A percentile compares a stretch with the other conserved stretches of the same genome.
These are phyloP conservation scores for Procambarus clarkii DNA, from an alignment of 1,140 invertebrate species.

Conservation along the genomic window DNA sequence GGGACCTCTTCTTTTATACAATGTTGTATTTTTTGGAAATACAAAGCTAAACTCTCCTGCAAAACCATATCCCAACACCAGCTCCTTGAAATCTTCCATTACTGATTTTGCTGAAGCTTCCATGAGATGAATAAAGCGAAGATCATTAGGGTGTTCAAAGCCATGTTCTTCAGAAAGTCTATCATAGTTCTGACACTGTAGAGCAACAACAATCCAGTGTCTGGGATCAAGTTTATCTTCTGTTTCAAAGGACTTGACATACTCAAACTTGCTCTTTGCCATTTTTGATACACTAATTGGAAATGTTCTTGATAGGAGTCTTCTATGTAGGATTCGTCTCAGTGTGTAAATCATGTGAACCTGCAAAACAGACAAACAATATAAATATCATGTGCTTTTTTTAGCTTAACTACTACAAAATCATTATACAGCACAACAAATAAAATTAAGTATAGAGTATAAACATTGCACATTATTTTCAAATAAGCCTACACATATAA, in stretches of 20 bases:
- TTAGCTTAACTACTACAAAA: too few relatives aligned
- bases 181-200: slow-evolving; percentile 88
- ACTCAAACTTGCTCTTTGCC: slow-evolving; percentile 83
- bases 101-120: slow-evolving; percentile 87
- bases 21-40: slow-evolving; percentile 67
- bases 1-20: slow-evolving; percentile 63
- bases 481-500: too few relatives aligned
- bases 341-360: neutral
- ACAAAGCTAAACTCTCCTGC: slow-evolving; percentile 98
- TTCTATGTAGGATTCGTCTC: neutral
- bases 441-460: too few relatives aligned
- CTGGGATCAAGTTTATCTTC: slow-evolving; percentile 90
- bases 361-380: neutral
- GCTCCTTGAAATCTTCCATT: slow-evolving; percentile 91
- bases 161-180: slow-evolving; percentile 83
- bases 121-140: slow-evolving; percentile 89
- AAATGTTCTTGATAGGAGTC: neutral
- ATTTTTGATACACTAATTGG: slow-evolving; percentile 31
- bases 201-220: slow-evolving; percentile 92
- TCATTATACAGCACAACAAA: too few relatives aligned
- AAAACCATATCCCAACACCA: slow-evolving; percentile 92
- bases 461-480: too few relatives aligned
- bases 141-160: slow-evolving; percentile 95
- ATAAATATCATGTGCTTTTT: too few relatives aligned
- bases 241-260: slow-evolving; percentile 89